Evolutionary conservation across 1,140 invertebrate genomes (phyloP), one percentile per base, ranked within the genome.

Genomic region (Nylanderia fulva): DNA sequence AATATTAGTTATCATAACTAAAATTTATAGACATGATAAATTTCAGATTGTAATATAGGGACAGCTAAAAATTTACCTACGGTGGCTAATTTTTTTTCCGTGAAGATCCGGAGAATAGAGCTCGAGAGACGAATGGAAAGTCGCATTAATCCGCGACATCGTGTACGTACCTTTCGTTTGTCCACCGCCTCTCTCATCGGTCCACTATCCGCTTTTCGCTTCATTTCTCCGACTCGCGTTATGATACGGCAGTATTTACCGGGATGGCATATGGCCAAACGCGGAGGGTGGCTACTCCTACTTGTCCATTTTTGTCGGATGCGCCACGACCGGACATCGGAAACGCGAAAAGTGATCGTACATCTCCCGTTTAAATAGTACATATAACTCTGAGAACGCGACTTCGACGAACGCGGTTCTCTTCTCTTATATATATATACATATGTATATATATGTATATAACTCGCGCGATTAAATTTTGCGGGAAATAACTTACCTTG

Each of bases 81-180:
- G n/a, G n/a, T n/a, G n/a, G n/a, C n/a, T n/a, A n/a, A n/a, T n/a
- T n/a, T n/a, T n/a, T n/a, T n/a, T n/a, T n/a, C n/a, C n/a, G n/a
- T n/a, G n/a, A n/a, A n/a, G 74, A 74, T 80, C 69, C 33, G 72
- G n/a, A n/a, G n/a, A 79, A 80, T 54, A 54, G 68, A 69, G 85
- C 36, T 56, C 18, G 48, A 45, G 71, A 33, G n/a, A 84, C 42
- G 74, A 85, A 76, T 69, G 83, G 74, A 85, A 88, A 80, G 68
- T 88, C 80, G 69, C 82, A 88, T 88, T 88, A 88, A 88, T 88
- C 83, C 54, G 69, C n/a, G 56, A 61, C 61, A 56, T 63, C 61
- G 29, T 75, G 75, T 80, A 63, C 39, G 75, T 80, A 63, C 39
- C 64, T 36, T 39, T 15, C 80, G 11, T 74, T 69, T 56, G 54